Percentiles rank a stretch among this genome's conserved stretches.
Evolutionary conservation across 2,888 invertebrate genomes (phyloP).

Genomic region (Noctua fimbriata): DNA sequence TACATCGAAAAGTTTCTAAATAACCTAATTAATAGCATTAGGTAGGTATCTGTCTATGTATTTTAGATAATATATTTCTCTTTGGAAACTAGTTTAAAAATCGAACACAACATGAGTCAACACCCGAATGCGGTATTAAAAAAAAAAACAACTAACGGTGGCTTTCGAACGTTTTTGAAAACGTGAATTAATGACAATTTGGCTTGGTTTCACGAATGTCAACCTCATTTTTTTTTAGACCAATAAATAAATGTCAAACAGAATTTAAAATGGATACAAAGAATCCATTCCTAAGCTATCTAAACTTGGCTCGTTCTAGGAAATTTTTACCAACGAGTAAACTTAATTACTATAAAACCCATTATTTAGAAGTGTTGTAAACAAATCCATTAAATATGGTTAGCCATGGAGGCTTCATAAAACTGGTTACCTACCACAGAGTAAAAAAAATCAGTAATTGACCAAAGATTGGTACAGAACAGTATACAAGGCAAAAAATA

Average conservation of each 20-base stretch:
- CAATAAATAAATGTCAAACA: background rate
- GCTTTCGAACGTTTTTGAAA: background rate
- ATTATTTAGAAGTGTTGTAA: background rate
- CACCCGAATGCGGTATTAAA: background rate
- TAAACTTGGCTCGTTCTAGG: background rate
- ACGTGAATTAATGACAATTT: background rate
- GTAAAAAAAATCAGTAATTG: slow-evolving; percentile 26
- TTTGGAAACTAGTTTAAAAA: background rate
- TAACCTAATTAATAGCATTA: background rate
- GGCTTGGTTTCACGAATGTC: background rate
- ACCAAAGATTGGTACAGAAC: slow-evolving; percentile 5
- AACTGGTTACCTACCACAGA: slow-evolving; percentile 19
- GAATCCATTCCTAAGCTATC: background rate
- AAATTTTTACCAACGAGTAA: background rate
- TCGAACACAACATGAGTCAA: background rate
- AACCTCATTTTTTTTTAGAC: background rate
- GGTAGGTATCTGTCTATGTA: background rate
- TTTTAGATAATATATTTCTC: background rate
- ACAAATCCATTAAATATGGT: slow-evolving; percentile 9
- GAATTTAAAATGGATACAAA: background rate
- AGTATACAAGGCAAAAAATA: slow-evolving; percentile 27
- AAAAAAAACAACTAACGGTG: background rate
- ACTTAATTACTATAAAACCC: background rate
- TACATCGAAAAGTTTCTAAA: background rate
- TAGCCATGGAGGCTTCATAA: background rate